These are phyloP conservation scores for Marisa cornuarietis DNA, from an alignment of 1,140 invertebrate species.

Conservation along the genomic window DNA sequence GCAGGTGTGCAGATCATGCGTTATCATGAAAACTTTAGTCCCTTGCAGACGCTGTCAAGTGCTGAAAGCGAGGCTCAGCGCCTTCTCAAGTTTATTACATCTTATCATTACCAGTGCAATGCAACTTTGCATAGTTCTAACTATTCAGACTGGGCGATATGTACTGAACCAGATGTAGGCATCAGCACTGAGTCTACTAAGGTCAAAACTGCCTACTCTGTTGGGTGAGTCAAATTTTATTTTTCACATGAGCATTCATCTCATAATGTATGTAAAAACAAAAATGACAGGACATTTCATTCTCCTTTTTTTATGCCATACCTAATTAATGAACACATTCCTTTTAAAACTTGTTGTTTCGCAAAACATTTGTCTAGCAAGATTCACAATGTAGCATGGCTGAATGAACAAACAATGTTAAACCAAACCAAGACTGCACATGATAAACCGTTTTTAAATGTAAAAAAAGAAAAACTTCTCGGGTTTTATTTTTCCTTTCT, in stretches of 20 bases:
- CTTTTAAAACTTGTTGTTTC: too few relatives aligned
- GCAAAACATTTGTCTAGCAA: too few relatives aligned
- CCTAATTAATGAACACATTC: too few relatives aligned
- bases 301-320: too few relatives aligned
- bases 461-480: neutral
- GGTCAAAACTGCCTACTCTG: constrained; percentile 52
- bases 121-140: constrained; percentile 50
- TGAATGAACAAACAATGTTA: too few relatives aligned
- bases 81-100: constrained; percentile 57
- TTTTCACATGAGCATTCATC: neutral
- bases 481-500: constrained; percentile 20
- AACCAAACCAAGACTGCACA: too few relatives aligned
- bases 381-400: too few relatives aligned
- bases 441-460: neutral
- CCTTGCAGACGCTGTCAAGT: constrained; percentile 55
- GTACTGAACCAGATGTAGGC: constrained; percentile 50
- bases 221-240: constrained; percentile 48
- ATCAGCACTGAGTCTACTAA: constrained; percentile 47
- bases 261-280: too few relatives aligned
- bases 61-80: constrained; percentile 59
- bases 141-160: constrained; percentile 52
- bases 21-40: constrained; percentile 53
- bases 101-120: constrained; percentile 61
- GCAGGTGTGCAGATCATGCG: constrained; percentile 50
- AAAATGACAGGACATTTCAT: too few relatives aligned